phyloP scores from a whole-genome alignment of 2,888 invertebrate genomes.

The Tinea pellionella region DNA sequence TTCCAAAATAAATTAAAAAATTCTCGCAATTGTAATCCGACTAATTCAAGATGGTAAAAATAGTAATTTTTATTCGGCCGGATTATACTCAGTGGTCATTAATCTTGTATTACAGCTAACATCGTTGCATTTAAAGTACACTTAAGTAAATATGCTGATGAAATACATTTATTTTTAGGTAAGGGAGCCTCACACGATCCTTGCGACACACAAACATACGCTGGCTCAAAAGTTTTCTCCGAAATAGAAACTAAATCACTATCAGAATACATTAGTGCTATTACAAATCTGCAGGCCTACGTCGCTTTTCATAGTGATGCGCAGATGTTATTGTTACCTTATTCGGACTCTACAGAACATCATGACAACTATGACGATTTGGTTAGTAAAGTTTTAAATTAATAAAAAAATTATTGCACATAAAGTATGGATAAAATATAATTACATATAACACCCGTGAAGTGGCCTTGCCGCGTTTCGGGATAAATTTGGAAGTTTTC shows the following conservation, averaged over 20 bases:
- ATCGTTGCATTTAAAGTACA: no score
- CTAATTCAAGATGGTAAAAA: no score
- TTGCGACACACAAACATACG: constrained; percentile 76
- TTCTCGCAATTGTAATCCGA: no score
- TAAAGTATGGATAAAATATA: no score
- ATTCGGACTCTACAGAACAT: constrained; percentile 69
- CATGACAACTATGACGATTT: constrained; percentile 61
- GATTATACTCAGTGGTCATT: not conserved
- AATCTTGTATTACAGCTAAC: no score
- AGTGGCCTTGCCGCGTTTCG: no score
- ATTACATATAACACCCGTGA: no score
- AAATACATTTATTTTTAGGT: constrained; percentile 34
- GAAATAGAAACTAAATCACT: constrained; percentile 74
- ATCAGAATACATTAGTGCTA: constrained; percentile 63
- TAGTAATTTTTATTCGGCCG: not conserved
- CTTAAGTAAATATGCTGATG: no score
- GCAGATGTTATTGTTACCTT: constrained; percentile 75
- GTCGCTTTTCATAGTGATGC: constrained; percentile 81
- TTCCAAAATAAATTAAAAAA: no score
- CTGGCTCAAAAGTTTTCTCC: constrained; percentile 76
- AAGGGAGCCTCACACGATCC: constrained; percentile 66
- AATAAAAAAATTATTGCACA: no score
- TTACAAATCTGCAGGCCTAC: constrained; percentile 71
- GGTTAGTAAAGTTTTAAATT: constrained; percentile 31
- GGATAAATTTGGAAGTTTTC: no score